These are phyloP conservation scores for Melitaea athalia DNA, from an alignment of 2,888 invertebrate species.

Conservation along the genomic window DNA sequence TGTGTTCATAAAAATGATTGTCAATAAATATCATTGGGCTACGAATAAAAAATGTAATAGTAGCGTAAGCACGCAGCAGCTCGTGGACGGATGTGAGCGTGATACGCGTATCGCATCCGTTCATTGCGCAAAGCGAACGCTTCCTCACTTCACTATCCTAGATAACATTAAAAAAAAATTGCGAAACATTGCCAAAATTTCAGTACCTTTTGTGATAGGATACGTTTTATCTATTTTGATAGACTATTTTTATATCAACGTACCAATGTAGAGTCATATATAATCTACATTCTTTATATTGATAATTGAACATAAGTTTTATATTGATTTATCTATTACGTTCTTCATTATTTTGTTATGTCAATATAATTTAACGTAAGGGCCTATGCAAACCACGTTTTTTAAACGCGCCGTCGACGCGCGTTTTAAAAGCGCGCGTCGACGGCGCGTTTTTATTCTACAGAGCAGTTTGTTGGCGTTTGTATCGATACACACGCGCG, in stretches of 20 bases:
- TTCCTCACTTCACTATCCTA: conserved; percentile 63
- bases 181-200: conserved; percentile 70
- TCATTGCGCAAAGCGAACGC: conserved; percentile 53
- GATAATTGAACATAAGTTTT: too few species aligned
- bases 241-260: not conserved
- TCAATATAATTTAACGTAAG: too few species aligned
- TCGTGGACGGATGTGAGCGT: conserved; percentile 51
- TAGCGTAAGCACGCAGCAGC: conserved; percentile 29
- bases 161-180: conserved; percentile 57
- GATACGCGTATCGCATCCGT: conserved; percentile 50
- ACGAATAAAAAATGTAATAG: conserved; percentile 17
- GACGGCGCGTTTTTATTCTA: too few species aligned
- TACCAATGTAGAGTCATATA: too few species aligned
- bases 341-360: too few species aligned
- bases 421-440: too few species aligned
- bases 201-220: not conserved
- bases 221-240: not conserved
- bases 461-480: too few species aligned
- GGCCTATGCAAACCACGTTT: too few species aligned
- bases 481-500: too few species aligned
- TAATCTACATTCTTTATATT: too few species aligned
- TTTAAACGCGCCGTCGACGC: too few species aligned
- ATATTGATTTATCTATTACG: too few species aligned
- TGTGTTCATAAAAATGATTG: not conserved
- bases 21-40: conserved; percentile 1